Evolutionary conservation across 2,113 vertebrate species (phyloP).

Genomic region (Poeciliopsis retropinna): DNA sequence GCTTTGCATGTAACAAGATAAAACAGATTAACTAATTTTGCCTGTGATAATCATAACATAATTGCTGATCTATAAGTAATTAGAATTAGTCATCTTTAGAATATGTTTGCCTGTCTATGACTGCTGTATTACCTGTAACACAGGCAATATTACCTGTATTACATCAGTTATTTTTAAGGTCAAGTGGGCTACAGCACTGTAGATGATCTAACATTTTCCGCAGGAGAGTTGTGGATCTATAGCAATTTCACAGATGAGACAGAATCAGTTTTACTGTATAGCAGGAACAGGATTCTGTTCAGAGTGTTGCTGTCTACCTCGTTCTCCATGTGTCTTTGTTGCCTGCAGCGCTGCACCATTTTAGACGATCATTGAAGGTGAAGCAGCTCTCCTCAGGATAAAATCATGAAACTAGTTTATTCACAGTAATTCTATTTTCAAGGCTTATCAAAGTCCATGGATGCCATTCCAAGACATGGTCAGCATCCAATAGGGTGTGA

Average conservation of each 20-base stretch:
- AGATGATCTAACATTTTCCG: slow-evolving; percentile 6
- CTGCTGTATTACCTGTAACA: background rate
- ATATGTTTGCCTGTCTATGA: background rate
- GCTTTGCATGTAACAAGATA: slow-evolving; percentile 3
- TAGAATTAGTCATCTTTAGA: background rate
- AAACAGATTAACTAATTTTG: background rate
- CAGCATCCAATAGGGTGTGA: slow-evolving; percentile 16
- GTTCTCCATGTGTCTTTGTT: background rate
- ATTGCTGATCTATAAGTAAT: background rate
- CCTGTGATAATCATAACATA: background rate
- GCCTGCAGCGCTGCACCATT: background rate
- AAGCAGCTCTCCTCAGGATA: slow-evolving; percentile 23
- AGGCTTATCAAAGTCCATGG: slow-evolving; percentile 13
- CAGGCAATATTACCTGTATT: background rate
- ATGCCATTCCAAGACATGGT: slow-evolving; percentile 19
- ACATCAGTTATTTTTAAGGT: slow-evolving; percentile 6
- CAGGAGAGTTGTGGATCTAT: slow-evolving; percentile 4
- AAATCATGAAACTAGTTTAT: slow-evolving; percentile 12
- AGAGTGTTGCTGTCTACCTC: slow-evolving; percentile 2
- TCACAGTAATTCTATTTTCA: slow-evolving; percentile 31
- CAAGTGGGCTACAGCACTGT: background rate
- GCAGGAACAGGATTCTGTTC: slow-evolving; percentile 20
- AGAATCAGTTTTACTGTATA: background rate
- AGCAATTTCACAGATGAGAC: slow-evolving; percentile 9
- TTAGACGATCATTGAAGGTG: slow-evolving; percentile 36